Base-by-base conservation (phyloP, 1,140 invertebrate genomes). In the Sinella curviseta region DNA sequence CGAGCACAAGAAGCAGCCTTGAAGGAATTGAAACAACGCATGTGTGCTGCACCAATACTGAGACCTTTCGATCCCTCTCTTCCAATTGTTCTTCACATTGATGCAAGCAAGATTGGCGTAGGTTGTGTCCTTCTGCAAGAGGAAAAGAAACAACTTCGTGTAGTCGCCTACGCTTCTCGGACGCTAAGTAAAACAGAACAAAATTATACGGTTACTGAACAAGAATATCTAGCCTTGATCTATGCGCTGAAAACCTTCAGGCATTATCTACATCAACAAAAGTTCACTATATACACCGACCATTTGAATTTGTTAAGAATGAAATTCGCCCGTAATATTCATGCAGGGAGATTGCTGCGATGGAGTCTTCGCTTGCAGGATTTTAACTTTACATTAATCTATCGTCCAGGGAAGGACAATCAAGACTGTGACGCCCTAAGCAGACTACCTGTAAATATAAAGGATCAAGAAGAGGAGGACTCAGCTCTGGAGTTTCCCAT, bases 91-190 rank as follows among this genome's bases (percentile, higher is more conserved):
- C 48, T 87, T n/a, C 80, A 82, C 14, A 85, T 84, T 67, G 86
- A 87, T 82, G 84, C 84, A 30, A 84, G 81, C 55, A 79, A 81
- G 26, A 83, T 81, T 35, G 87, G 85, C 17, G 76, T 88, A 54
- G 86, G 86, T 65, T 85, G 86, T n/a, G 85, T 88, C 0, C 70
- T 88, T 8, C 79, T 83, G 4, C 85, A 86, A n/a, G 60, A 77
- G 14, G 82, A 85, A 70, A 84, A 84, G n/a, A 80, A 70, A 12
- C 4, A 57, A 0, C 48, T 81, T 34, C 16, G 77, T 78, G 86
- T 85, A 28, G 84, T 88, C 8, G 76, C 82, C 24, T 88, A 85
- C 83, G 85, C 84, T 1, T 86, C 84, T 12, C 76, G 84, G 35
- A 80, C 74, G 0, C 80, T 86, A 1, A 76, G 67, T 3, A 73